Conservation (phyloP, 2,113 vertebrate species). For the Dicrurus megarhynchus region DNA sequence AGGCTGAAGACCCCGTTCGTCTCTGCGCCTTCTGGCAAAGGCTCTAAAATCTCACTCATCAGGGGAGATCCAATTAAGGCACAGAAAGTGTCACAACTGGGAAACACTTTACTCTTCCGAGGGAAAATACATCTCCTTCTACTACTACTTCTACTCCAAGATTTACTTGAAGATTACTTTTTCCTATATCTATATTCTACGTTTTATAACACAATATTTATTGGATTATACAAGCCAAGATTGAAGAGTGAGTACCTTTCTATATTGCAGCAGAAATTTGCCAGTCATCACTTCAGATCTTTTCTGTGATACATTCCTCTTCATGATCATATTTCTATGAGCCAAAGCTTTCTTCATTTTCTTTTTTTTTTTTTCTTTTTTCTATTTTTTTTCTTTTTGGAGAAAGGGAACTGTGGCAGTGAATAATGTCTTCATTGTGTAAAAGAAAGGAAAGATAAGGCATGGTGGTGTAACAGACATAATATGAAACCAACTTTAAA, state of each 20-base stretch:
- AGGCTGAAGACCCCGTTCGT: too few relatives aligned
- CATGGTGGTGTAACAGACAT: background rate
- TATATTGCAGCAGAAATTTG: background rate
- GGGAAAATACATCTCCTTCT: background rate
- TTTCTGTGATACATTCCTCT: background rate
- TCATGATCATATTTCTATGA: background rate
- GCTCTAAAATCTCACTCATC: too few relatives aligned
- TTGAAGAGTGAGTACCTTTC: background rate
- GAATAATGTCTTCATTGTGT: background rate
- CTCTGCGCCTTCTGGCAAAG: too few relatives aligned
- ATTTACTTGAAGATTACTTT: background rate
- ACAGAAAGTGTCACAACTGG: too few relatives aligned
- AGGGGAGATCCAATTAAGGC: too few relatives aligned
- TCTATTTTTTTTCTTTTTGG: background rate
- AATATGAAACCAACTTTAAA: background rate
- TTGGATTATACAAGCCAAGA: background rate
- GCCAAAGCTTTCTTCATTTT: background rate
- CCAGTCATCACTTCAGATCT: background rate
- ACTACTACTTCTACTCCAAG: background rate
- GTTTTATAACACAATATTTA: background rate
- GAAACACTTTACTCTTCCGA: background rate
- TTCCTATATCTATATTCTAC: background rate
- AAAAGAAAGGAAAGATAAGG: background rate
- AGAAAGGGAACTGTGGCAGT: background rate
- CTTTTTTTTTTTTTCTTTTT: too few relatives aligned